Evolutionary conservation across 2,113 vertebrate genomes (phyloP).

Genomic region (Bos javanicus): DNA sequence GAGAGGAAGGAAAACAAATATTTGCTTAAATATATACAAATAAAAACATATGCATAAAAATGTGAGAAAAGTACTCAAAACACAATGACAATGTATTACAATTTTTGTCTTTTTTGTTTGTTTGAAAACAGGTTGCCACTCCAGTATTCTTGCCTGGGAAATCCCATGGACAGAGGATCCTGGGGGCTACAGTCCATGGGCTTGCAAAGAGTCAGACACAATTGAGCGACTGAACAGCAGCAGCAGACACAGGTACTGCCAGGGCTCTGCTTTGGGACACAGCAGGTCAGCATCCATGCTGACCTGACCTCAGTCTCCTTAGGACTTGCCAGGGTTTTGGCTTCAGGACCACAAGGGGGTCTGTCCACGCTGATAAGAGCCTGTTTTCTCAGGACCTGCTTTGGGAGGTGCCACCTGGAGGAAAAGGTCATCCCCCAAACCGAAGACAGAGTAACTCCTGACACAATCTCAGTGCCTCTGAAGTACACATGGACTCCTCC

Average conservation of each 20-base stretch:
- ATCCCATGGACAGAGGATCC: not conserved
- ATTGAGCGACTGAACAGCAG: fast-evolving
- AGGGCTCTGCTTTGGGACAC: not conserved
- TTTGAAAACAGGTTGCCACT: not conserved
- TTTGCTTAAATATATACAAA: not conserved
- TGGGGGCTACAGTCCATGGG: not conserved
- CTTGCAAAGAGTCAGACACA: not conserved
- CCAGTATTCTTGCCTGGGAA: not conserved
- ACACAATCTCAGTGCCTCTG: not conserved
- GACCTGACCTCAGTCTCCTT: not conserved
- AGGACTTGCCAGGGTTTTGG: not conserved
- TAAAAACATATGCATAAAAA: not conserved
- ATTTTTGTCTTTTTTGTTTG: not conserved
- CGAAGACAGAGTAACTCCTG: not conserved
- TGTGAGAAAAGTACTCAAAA: not conserved
- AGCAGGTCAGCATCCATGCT: not conserved
- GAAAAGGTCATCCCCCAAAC: not conserved
- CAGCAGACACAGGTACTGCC: not conserved
- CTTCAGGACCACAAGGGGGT: not conserved
- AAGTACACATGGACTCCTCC: not conserved
- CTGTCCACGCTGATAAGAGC: not conserved
- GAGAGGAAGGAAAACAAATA: not conserved
- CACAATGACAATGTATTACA: not conserved
- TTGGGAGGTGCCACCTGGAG: not conserved
- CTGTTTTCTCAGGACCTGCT: not conserved